These are phyloP conservation scores for Pyrocephalus nanus DNA, from an alignment of 2,797 vertebrate species.

Conservation along the genomic window DNA sequence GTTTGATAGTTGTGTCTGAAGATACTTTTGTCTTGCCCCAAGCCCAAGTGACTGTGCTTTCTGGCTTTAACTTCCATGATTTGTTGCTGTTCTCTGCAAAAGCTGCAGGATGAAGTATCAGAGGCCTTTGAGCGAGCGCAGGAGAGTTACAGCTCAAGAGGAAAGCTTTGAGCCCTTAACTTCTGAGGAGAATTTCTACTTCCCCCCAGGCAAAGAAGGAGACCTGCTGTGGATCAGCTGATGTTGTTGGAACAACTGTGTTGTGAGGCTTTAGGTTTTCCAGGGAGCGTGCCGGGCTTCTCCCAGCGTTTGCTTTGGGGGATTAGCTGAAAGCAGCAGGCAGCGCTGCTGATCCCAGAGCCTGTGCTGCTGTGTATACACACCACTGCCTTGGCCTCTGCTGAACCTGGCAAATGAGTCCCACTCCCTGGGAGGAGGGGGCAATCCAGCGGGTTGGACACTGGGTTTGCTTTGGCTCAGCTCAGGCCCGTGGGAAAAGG, in stretches of 20 bases:
- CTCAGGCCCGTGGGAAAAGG: background rate
- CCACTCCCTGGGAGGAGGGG: background rate
- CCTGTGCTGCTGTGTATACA: background rate
- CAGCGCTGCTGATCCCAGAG: background rate
- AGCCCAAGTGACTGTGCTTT: background rate
- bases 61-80: background rate
- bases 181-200: background rate
- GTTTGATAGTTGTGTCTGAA: background rate
- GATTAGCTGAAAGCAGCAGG: conserved; percentile 3
- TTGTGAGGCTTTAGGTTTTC: background rate
- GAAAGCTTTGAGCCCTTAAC: background rate
- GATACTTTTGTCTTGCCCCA: background rate
- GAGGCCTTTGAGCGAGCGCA: background rate
- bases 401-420: background rate
- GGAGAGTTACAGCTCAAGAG: background rate
- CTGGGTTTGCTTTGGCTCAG: background rate
- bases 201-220: background rate
- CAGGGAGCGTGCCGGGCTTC: background rate
- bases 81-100: background rate
- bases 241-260: background rate
- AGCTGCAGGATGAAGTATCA: background rate
- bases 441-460: background rate
- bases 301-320: background rate
- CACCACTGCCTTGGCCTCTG: background rate
- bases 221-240: background rate